Evolutionary conservation across 2,113 vertebrate species (phyloP).

Genomic region (Myodes glareolus): DNA sequence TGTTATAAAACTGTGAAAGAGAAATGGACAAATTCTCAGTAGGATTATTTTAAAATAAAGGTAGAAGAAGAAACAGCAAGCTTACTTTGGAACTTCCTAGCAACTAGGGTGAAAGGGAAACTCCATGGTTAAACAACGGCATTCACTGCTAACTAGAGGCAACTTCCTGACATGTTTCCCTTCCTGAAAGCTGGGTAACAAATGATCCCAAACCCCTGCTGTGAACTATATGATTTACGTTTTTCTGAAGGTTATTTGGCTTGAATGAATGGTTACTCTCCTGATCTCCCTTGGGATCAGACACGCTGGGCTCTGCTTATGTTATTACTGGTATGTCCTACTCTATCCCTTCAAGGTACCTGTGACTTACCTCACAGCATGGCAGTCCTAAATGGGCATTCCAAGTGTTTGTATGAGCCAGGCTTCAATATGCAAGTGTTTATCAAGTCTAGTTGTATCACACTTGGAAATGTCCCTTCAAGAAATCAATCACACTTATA

Average conservation of each 20-base stretch:
- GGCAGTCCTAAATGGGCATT: background rate
- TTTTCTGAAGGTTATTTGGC: background rate
- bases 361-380: background rate
- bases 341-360: background rate
- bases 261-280: background rate
- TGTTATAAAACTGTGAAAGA: background rate
- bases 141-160: background rate
- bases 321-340: background rate
- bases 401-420: background rate
- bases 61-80: background rate
- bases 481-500: background rate
- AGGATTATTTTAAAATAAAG: background rate
- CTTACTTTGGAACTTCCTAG: background rate
- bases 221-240: background rate
- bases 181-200: background rate
- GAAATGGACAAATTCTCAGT: background rate
- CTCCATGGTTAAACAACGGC: background rate
- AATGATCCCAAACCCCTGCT: background rate
- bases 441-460: background rate
- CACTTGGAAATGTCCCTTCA: background rate
- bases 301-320: background rate
- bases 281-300: background rate
- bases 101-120: background rate
- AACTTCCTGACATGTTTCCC: background rate
- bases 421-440: background rate